Evolutionary conservation across 2,888 invertebrate genomes (phyloP), one percentile per base, ranked within the genome.

Genomic region (Orthosia gothica): DNA sequence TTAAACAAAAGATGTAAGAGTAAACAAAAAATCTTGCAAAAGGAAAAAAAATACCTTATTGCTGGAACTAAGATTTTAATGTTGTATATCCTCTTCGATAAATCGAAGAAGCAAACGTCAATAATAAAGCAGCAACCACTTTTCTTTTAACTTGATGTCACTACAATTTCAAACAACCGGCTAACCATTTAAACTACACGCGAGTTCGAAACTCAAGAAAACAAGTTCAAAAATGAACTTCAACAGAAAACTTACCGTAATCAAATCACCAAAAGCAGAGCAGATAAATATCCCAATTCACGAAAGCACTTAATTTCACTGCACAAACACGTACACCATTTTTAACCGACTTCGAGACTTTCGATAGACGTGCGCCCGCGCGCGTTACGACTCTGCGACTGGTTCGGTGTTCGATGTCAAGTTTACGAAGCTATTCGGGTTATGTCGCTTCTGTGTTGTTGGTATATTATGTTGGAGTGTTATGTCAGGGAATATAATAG

Each of bases 361-460:
- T 40, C 65, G 64, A 81, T 70, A 58, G 40, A 66, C 87, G 83
- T 87, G 87, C 87, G 87, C 81, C 26, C 61, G 81, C 87, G 87
- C 81, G 66, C 70, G 79, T 76, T 79, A 40, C 71, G n/a, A 65
- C 74, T 71, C 65, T 20, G 76, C 87, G 85, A 87, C 87, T 87
- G 81, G 79, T 78, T 78, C 65, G 32, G 7, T 7, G 0, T 5
- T 5, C 4, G 5, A 84, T 88, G 86, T 86, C 86, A 86, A 86
- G 86, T 86, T 86, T 86, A 86, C 79, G 82, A 71, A 77, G 82
- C 73, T 87, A 86, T 86, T 87, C 86, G 71, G 76, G 73, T 82
- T 70, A 79, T 79, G 86, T 83, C 81, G 86, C 81, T 83, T 85
- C 75, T 69, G 73, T 75, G 74, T 82, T 70, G 80, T 18, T 26